Evolutionary conservation across 2,113 vertebrate genomes (phyloP).

Genomic region (Grammomys dolichurus): DNA sequence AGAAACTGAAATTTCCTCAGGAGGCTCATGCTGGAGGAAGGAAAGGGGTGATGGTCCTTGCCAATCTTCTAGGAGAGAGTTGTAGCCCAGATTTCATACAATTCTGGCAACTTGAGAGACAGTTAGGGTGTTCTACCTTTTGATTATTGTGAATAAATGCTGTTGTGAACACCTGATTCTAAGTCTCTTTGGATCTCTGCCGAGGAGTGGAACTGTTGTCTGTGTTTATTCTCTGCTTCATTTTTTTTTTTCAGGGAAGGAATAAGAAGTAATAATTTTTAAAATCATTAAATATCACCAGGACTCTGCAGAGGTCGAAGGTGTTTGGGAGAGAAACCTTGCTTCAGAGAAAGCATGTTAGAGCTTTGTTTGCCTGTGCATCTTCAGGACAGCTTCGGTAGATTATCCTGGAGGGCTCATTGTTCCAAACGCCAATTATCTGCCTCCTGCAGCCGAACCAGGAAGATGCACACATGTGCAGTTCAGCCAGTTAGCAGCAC

Average conservation of each 20-base stretch:
- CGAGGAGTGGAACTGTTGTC: not conserved
- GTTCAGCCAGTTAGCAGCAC: not conserved
- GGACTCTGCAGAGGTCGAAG: not conserved
- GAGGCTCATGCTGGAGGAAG: too few relatives aligned
- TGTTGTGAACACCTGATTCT: not conserved
- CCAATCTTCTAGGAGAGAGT: too few relatives aligned
- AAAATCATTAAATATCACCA: not conserved
- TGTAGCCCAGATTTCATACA: not conserved
- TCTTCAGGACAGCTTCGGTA: not conserved
- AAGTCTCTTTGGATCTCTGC: not conserved
- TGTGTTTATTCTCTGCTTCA: not conserved
- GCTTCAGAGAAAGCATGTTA: not conserved
- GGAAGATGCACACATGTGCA: not conserved
- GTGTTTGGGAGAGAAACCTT: not conserved
- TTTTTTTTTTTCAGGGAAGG: not conserved
- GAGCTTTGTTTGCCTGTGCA: not conserved
- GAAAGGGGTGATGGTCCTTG: not conserved
- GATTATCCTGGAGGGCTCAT: not conserved
- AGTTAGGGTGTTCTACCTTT: not conserved
- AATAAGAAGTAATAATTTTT: not conserved
- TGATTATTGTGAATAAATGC: not conserved
- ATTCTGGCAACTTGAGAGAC: not conserved
- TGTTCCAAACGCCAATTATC: not conserved
- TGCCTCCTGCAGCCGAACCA: not conserved
- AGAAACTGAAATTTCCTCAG: not conserved